Conservation (phyloP, 2,888 invertebrate genomes). For the Chrysomela aeneicollis region DNA sequence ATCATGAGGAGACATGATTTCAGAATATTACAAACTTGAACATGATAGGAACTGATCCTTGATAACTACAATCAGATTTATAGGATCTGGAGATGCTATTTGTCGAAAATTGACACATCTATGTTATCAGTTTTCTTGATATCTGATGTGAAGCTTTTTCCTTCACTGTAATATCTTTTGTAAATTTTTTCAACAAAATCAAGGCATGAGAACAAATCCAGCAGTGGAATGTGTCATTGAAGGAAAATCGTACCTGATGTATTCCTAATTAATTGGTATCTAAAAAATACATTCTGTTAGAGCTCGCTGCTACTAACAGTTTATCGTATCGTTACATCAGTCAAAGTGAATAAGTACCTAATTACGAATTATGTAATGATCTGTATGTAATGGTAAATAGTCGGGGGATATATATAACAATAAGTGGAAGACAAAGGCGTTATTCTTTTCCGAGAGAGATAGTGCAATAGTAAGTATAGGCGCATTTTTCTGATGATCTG, state of each 20-base stretch:
- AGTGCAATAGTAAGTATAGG: background rate
- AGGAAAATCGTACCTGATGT: constrained; percentile 29
- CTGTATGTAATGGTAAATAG: constrained; percentile 48
- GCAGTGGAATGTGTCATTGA: constrained; percentile 30
- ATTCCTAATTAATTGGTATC: constrained; percentile 41
- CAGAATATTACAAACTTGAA: too few relatives aligned
- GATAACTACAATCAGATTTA: too few relatives aligned
- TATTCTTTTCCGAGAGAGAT: background rate
- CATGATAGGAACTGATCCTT: too few relatives aligned
- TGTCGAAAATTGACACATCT: too few relatives aligned
- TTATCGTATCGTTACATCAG: constrained; percentile 44
- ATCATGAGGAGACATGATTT: too few relatives aligned
- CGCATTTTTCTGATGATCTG: too few relatives aligned
- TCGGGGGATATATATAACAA: constrained; percentile 48
- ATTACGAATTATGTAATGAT: constrained; percentile 40
- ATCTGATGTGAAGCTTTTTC: too few relatives aligned
- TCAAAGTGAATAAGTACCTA: constrained; percentile 49
- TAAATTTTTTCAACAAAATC: background rate
- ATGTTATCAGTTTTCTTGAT: too few relatives aligned
- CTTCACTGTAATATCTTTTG: too few relatives aligned
- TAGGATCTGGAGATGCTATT: too few relatives aligned
- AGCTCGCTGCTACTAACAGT: constrained; percentile 30
- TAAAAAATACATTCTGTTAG: constrained; percentile 36
- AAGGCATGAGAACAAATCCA: constrained; percentile 23
- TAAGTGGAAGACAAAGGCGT: constrained; percentile 42